Percentiles rank a stretch among this genome's conserved stretches.
Conservation (phyloP, 2,113 vertebrate genomes). For the Serilophus lunatus region DNA sequence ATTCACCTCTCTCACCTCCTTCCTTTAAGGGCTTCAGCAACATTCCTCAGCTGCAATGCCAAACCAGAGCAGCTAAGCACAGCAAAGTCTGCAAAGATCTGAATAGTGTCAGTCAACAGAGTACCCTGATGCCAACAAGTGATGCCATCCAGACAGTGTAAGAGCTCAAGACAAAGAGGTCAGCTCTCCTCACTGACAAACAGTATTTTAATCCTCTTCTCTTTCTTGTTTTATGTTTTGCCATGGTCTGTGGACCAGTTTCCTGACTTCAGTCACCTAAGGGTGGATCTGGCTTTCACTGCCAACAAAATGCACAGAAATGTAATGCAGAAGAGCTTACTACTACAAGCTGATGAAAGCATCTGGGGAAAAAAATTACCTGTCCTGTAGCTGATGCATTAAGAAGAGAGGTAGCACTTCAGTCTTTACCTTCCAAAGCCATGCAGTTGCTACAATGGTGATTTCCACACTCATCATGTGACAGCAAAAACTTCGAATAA, state of each 20-base stretch:
- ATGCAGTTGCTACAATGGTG: background rate
- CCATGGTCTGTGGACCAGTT: background rate
- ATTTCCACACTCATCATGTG: background rate
- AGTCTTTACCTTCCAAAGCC: background rate
- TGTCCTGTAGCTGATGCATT: background rate
- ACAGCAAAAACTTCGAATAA: constrained; percentile 3
- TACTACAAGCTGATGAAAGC: background rate
- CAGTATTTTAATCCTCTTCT: background rate
- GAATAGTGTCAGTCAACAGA: background rate
- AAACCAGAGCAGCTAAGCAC: background rate
- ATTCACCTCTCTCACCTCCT: background rate
- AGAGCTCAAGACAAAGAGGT: background rate
- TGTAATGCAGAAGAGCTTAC: background rate
- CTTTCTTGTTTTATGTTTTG: background rate
- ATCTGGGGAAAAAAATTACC: background rate
- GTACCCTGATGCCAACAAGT: background rate
- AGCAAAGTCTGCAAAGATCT: background rate
- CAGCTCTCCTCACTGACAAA: background rate
- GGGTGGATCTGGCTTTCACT: background rate
- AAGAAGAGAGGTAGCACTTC: background rate
- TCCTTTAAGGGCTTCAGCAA: background rate
- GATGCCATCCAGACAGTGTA: background rate
- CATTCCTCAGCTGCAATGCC: background rate
- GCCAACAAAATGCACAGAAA: background rate
- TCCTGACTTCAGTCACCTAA: background rate